A percentile compares a stretch with the other conserved stretches of the same genome.
Conservation (phyloP, 2,888 invertebrate genomes). For the Apantesis nais region DNA sequence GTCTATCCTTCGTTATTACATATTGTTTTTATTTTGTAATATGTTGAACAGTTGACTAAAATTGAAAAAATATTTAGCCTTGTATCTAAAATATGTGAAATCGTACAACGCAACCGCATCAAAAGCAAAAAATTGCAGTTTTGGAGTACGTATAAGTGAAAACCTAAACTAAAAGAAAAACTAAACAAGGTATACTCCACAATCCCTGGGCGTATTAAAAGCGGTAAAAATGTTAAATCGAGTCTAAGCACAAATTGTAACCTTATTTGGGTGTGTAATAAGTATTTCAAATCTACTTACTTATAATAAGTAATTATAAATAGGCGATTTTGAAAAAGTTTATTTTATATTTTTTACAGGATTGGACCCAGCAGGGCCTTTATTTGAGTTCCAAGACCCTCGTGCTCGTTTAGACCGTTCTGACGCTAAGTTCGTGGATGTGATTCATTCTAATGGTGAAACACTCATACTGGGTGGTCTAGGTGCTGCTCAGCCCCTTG, state of each 20-base stretch:
- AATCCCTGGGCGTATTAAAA: no score
- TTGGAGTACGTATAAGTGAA: no score
- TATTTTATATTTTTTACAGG: conserved; percentile 75
- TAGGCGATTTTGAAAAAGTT: no score
- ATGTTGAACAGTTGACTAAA: conserved; percentile 5
- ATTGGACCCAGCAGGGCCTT: conserved; percentile 95
- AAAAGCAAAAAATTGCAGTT: not conserved
- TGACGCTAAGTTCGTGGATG: conserved; percentile 96
- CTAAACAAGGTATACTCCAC: no score
- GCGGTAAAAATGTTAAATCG: no score
- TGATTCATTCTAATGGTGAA: conserved; percentile 97
- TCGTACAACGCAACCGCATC: not conserved
- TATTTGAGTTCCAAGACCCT: conserved; percentile 95
- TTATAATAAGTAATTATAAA: no score
- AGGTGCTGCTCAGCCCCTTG: conserved; percentile 96
- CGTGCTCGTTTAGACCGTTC: conserved; percentile 92
- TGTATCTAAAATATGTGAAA: not conserved
- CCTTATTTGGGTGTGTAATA: no score
- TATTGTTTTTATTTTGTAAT: conserved; percentile 10
- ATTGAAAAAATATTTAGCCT: not conserved
- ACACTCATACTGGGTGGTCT: conserved; percentile 95
- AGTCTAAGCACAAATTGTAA: no score
- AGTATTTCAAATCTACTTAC: no score
- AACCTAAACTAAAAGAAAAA: no score
- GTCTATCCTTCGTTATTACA: conserved; percentile 62